A percentile compares a stretch with the other conserved stretches of the same genome.
phyloP scores from a whole-genome alignment of 2,797 vertebrate species.

The Falco cherrug region DNA sequence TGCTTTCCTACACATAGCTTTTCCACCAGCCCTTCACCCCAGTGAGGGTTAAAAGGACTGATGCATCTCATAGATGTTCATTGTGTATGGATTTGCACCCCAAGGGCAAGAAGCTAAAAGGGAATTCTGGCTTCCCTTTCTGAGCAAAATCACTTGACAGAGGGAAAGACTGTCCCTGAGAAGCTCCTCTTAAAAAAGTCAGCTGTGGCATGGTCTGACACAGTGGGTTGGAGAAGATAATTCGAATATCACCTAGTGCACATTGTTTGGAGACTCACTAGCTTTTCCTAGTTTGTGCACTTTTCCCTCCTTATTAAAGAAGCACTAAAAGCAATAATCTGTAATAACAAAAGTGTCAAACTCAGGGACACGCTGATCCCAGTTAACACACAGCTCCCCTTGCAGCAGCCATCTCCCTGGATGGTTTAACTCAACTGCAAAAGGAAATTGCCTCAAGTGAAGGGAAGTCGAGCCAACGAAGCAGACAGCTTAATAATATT shows the following conservation, averaged over 20 bases:
- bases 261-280: neutral
- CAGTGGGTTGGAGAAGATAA: neutral
- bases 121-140: neutral
- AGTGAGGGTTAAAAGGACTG: neutral
- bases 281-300: neutral
- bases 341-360: neutral
- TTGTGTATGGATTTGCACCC: neutral
- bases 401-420: neutral
- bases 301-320: neutral
- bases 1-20: neutral
- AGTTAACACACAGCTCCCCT: neutral
- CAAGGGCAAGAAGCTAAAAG: neutral
- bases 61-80: accelerated
- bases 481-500: neutral
- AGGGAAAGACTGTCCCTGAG: neutral
- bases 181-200: neutral
- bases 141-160: neutral
- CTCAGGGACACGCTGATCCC: neutral
- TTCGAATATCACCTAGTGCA: neutral
- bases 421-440: neutral
- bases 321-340: neutral
- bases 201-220: neutral
- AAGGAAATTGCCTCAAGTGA: neutral
- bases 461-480: neutral
- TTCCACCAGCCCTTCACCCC: neutral